phyloP scores from a whole-genome alignment of 30 jellyfish, hydroid and myxozoan species.

The Turritopsis rubra region DNA sequence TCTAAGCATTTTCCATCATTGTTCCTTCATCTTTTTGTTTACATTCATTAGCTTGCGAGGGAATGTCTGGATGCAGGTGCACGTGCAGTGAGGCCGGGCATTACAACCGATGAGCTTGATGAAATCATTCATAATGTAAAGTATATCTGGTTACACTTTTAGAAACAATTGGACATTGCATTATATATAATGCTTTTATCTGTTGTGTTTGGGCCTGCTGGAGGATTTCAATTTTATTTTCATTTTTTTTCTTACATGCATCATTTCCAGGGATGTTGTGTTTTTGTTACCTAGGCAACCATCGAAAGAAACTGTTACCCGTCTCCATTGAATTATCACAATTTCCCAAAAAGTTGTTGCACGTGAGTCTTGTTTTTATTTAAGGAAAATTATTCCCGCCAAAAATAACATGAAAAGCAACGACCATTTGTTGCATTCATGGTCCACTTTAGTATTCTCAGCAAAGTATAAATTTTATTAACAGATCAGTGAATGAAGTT shows the following conservation, averaged over 20 bases:
- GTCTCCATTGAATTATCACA: conserved; percentile 85
- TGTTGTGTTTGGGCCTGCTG: conserved; percentile 6
- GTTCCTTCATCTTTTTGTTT: background rate
- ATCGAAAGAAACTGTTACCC: conserved; percentile 94
- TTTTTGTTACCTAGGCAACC: conserved; percentile 57
- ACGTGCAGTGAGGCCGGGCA: conserved; percentile 79
- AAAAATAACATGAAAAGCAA: no score
- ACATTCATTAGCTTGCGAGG: conserved; percentile 66
- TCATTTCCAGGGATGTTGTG: background rate
- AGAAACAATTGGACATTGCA: no score
- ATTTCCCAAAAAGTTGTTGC: conserved; percentile 98
- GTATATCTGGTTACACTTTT: no score
- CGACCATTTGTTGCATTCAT: no score
- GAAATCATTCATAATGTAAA: conserved; percentile 77
- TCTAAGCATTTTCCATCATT: background rate
- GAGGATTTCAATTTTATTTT: no score
- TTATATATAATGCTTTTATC: background rate
- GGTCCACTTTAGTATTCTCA: no score
- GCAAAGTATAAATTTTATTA: background rate
- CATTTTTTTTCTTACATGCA: no score
- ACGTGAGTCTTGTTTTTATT: conserved; percentile 62
- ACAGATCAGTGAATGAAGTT: conserved; percentile 95
- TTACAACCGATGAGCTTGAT: conserved; percentile 94
- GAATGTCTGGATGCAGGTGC: conserved; percentile 92
- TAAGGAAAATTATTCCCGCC: no score